Base-by-base conservation (phyloP, 2,797 vertebrate species). In the Acipenser transmontanus region DNA sequence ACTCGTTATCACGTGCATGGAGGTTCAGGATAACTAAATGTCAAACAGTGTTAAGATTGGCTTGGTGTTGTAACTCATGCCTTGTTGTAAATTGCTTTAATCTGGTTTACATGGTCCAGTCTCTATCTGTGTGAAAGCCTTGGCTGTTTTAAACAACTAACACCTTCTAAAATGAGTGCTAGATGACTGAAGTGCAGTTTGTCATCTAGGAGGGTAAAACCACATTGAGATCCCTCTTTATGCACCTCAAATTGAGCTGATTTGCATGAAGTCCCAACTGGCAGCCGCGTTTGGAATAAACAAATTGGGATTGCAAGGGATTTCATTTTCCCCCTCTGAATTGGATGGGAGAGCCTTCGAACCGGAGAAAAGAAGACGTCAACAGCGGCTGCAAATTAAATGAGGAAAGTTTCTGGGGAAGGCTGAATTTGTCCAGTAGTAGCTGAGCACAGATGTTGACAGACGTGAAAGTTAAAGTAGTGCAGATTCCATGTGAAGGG, bases 361-460 rank as follows among this genome's bases (percentile, higher is more conserved):
- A 10, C 62, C 6, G 48, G 54, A 62, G 11, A 34, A 12, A 13
- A 7, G 52, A 64, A 63, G 69, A 73, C 77, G 63, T 71, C 71
- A 65, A 73, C 71, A 64, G 57, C 69, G 66, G 69, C 74, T 81
- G 17, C 17, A 17, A 17, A 17, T 17, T 17, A 17, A 17, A 17
- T 34, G 20, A 34, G 20, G 20, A 34, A 34, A 34, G 70, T 68
- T 66, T 75, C 47, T 13, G 63, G 17, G 67, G 65, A 8, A 63
- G 34, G 51, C 81, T 80, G 74, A 75, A 73, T 66, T 14, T 47
- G 50, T 78, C 80, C 78, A 78, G 66, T 61, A 70, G 66, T 60
- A 65, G 67, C 68, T 7, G 20, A 72, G 72, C 73, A 73, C 74
- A 71, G 64, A 49, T 79, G 74, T 78, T 71, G 68, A 72, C 74